Base-by-base conservation (phyloP, 2,113 vertebrate species). In the Ursus arctos region DNA sequence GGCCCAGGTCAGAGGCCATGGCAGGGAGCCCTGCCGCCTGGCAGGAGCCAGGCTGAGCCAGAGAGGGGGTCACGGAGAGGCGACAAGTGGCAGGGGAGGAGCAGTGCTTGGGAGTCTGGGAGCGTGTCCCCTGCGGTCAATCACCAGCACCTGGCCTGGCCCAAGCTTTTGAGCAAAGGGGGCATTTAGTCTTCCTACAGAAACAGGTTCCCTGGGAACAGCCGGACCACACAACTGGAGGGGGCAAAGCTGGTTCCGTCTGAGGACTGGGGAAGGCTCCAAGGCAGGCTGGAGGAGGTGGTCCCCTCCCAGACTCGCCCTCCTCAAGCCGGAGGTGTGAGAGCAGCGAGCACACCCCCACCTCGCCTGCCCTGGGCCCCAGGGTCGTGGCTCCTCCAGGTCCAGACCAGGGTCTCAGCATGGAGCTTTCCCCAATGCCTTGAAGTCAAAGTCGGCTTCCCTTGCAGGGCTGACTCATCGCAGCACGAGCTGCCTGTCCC, bases 81-180 rank as follows among this genome's bases (percentile, higher is more conserved):
- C 0, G 0, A 49, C 40, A 49, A 31, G 43, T 2, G 4, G n/a
- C 1, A 7, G 12, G 40, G 36, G 2, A 51, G 12, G n/a, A 5
- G 14, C 1, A 1, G 43, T 7, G 1, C 5, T 24, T 26, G 11
- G 10, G 19, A n/a, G 24, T 15, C 15, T 0, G 4, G 7, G 15
- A 31, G 11, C 16, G 0, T 6, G 36, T 13, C 59, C 5, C n/a
- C n/a, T 40, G 22, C 1, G 19, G 8, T 43, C 31, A 18, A 7
- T 24, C 63, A 36, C 24, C 6, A 49, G 40, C 53, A 81, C 12
- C 6, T 6, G 15, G 9, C n/a, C 28, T 26, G 19, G 24, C 55
- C 40, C 12, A 2, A n/a, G 13, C 40, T 21, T 6, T 47, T 43
- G 15, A 33, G 14, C 53, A 47, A 36, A 6, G 6, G 24, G 31